Evolutionary conservation across 2,113 vertebrate genomes (phyloP), one percentile per base, ranked within the genome.

Genomic region (Neodontobutis hainanensis): DNA sequence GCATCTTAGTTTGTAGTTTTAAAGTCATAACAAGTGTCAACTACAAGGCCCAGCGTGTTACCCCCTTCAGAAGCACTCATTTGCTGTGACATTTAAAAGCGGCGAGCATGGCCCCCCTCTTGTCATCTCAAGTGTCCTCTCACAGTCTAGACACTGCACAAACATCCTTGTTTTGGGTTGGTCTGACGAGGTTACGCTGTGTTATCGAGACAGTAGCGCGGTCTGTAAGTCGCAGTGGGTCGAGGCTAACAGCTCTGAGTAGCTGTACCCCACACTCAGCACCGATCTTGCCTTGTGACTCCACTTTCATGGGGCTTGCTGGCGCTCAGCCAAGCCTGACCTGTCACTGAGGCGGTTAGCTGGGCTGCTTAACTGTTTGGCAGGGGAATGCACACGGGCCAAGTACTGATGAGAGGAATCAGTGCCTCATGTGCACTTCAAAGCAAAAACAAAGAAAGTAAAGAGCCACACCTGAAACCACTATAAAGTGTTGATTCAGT

Each of bases 331-430:
- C 84, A 84, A 63, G 70, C 73, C 74, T 76, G 83, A 85, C 83
- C 83, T 77, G 83, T 80, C 85, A 85, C 83, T 80, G 70, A 78
- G 80, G 77, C 11, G 60, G 57, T 61, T 80, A 81, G 70, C 51
- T 49, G 65, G 78, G 73, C 73, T 40, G 75, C 65, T 78, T 73
- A 85, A 80, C 70, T 70, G 75, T 67, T 71, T 12, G 15, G 64
- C 67, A 65, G 72, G 61, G 52, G 65, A 78, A 73, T 82, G 69
- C 58, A 48, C 63, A 78, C 61, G 45, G 71, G 61, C 38, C 69
- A 71, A 49, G 55, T 68, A 67, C 44, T 48, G 73, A 78, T 76
- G 61, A 75, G 78, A 75, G 60, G 55, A 58, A 68, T 63, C 74
- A 62, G 52, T 40, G 73, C 56, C 51, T 62, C 45, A 78, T 55